Evolutionary conservation across 2,113 vertebrate species (phyloP).

Genomic region (Mola mola): DNA sequence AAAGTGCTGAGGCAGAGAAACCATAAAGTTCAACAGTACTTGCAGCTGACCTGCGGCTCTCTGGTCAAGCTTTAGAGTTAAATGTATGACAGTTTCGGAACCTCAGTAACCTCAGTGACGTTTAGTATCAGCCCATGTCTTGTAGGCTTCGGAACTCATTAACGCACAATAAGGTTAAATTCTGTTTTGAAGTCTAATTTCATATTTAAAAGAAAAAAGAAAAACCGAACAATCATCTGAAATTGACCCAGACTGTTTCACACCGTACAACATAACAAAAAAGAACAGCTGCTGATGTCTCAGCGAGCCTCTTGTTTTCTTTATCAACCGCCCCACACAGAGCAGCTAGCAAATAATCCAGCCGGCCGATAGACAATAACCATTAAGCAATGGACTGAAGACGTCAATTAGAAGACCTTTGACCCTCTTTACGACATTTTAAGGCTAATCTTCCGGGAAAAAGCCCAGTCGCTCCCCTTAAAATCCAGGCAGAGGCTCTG

Average conservation of each 20-base stretch:
- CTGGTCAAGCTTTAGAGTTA: too few species aligned
- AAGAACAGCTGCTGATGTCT: too few species aligned
- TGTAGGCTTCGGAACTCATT: not conserved
- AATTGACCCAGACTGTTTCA: constrained; percentile 28
- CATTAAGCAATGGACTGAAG: constrained; percentile 25
- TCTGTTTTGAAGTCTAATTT: too few species aligned
- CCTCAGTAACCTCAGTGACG: constrained; percentile 7
- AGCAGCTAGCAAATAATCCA: constrained; percentile 33
- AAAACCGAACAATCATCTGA: too few species aligned
- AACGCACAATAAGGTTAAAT: not conserved
- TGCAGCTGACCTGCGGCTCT: not conserved
- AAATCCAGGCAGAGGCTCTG: constrained; percentile 35
- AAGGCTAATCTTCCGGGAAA: constrained; percentile 49
- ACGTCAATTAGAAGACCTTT: constrained; percentile 48
- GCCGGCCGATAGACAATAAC: constrained; percentile 40
- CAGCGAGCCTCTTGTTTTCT: constrained; percentile 29
- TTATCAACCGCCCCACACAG: constrained; percentile 40
- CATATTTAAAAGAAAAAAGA: too few species aligned
- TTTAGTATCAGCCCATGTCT: not conserved
- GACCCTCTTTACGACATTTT: constrained; percentile 24
- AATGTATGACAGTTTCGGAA: constrained; percentile 3
- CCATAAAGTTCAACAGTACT: constrained; percentile 2
- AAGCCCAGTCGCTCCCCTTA: constrained; percentile 20
- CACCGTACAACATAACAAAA: constrained; percentile 27
- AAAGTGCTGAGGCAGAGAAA: constrained; percentile 42